Conservation (phyloP, 2,797 vertebrate genomes). For the Macrochelys suwanniensis region DNA sequence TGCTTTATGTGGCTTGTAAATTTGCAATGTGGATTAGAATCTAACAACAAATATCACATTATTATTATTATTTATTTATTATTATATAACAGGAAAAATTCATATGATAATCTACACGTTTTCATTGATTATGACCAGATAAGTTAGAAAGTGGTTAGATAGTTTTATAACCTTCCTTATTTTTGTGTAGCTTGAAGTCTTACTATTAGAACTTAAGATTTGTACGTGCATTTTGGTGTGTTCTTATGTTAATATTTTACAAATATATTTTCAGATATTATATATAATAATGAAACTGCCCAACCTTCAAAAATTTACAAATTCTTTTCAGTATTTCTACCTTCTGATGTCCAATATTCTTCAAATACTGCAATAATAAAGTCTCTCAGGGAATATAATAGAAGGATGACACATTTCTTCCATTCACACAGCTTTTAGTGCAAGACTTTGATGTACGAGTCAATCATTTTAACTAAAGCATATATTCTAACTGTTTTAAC, state of each 20-base stretch:
- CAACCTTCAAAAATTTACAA: background rate
- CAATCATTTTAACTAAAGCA: background rate
- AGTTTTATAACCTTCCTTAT: background rate
- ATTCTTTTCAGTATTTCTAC: background rate
- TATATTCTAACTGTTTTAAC: background rate
- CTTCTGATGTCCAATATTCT: background rate
- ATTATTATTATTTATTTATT: background rate
- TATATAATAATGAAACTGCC: background rate
- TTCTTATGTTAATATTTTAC: background rate
- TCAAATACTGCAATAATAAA: background rate
- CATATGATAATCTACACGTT: background rate
- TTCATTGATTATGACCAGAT: background rate
- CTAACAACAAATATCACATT: rapidly evolving
- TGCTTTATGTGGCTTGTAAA: background rate
- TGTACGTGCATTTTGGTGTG: background rate
- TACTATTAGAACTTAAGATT: background rate
- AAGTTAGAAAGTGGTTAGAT: background rate
- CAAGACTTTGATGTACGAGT: background rate
- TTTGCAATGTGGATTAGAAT: background rate
- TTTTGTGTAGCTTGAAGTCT: background rate
- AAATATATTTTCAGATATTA: background rate
- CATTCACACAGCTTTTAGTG: background rate
- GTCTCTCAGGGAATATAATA: background rate
- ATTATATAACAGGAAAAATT: background rate
- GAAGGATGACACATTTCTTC: background rate